Conservation (phyloP, 2,888 invertebrate species). For the Philopedon plagiatum region DNA sequence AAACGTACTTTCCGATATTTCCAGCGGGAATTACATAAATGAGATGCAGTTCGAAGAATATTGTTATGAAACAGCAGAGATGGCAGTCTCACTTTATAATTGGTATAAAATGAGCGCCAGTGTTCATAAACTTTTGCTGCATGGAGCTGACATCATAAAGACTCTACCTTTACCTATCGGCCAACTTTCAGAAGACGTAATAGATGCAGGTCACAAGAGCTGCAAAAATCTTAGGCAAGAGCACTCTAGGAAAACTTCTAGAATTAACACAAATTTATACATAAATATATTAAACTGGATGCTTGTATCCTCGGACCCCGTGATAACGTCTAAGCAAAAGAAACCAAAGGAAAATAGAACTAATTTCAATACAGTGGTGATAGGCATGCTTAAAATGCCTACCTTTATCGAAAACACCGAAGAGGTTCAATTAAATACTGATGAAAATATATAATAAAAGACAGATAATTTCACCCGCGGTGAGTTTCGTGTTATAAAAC, state of each 20-base stretch:
- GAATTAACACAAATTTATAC: conserved; percentile 28
- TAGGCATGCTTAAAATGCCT: neutral
- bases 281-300: conserved; percentile 24
- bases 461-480: too few species aligned
- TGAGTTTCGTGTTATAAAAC: too few species aligned
- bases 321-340: neutral
- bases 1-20: conserved; percentile 24
- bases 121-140: conserved; percentile 12
- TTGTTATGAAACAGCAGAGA: neutral
- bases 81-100: neutral
- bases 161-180: conserved; percentile 1
- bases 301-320: conserved; percentile 25
- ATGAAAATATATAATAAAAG: too few species aligned
- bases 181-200: neutral
- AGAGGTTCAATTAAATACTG: too few species aligned
- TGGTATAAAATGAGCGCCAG: conserved; percentile 16
- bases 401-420: neutral
- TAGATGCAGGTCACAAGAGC: conserved; percentile 18
- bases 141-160: conserved; percentile 19
- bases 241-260: conserved; percentile 22
- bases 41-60: conserved; percentile 1
- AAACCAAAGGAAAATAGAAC: neutral
- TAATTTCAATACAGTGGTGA: neutral
- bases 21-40: conserved; percentile 20
- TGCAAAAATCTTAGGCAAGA: conserved; percentile 15